A percentile compares a stretch with the other conserved stretches of the same genome.
Evolutionary conservation across 2,888 invertebrate species (phyloP).

Genomic region (Halictus ligatus): DNA sequence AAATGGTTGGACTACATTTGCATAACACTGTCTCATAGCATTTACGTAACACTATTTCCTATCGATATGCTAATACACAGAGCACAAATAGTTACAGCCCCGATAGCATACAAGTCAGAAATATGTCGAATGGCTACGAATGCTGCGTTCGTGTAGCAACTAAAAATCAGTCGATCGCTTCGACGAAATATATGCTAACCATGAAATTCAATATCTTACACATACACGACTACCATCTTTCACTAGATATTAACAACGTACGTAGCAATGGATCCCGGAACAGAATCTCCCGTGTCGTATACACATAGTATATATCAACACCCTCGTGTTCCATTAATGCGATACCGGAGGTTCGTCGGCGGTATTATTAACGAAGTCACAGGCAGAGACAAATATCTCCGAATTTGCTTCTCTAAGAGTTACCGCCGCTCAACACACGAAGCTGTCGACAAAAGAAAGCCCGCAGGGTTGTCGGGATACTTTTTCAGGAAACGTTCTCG

Average conservation of each 20-base stretch:
- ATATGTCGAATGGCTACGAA: not conserved
- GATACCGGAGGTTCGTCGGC: not conserved
- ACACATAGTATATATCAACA: not conserved
- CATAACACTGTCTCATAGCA: not conserved
- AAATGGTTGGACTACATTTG: not conserved
- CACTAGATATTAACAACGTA: not conserved
- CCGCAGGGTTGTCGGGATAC: constrained; percentile 21
- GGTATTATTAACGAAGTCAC: not conserved
- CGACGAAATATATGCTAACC: not conserved
- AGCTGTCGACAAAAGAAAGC: constrained; percentile 19
- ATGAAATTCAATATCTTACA: not conserved
- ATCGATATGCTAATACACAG: too few species aligned
- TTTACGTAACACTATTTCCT: too few species aligned
- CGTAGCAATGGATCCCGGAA: not conserved
- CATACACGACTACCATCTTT: not conserved
- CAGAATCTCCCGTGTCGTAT: not conserved
- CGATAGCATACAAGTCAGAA: not conserved
- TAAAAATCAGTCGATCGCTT: not conserved
- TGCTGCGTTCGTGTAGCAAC: not conserved
- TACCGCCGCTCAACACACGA: not conserved
- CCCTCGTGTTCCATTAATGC: not conserved
- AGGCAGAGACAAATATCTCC: not conserved
- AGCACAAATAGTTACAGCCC: too few species aligned
- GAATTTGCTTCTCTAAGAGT: constrained; percentile 3
- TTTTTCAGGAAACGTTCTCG: constrained; percentile 47